Evolutionary conservation across 2,888 invertebrate species (phyloP).

Genomic region (Lydus trimaculatus): DNA sequence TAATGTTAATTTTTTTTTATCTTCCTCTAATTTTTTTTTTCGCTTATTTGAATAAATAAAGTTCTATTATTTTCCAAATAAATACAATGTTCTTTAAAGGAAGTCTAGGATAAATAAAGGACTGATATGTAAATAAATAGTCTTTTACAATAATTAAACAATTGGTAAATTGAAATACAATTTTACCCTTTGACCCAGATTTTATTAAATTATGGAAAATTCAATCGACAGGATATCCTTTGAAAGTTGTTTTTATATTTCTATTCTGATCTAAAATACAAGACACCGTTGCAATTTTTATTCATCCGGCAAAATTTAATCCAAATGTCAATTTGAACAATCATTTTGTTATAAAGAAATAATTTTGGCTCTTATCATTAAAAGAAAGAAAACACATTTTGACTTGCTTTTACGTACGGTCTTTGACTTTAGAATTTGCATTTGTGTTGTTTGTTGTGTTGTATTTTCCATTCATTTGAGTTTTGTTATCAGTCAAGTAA

Average conservation of each 20-base stretch:
- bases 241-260: not conserved
- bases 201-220: not conserved
- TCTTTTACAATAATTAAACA: not conserved
- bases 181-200: not conserved
- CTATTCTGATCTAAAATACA: not conserved
- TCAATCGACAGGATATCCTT: not conserved
- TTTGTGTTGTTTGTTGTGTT: not conserved
- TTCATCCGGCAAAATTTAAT: not conserved
- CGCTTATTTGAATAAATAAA: not conserved
- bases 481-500: not conserved
- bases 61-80: not conserved
- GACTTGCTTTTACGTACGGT: not conserved
- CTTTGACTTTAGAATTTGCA: not conserved
- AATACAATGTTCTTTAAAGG: not conserved
- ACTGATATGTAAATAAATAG: not conserved
- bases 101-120: slow-evolving; percentile 3
- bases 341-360: not conserved
- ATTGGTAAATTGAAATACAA: not conserved
- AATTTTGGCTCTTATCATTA: not conserved
- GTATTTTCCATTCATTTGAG: too few relatives aligned
- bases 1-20: slow-evolving; percentile 1
- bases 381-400: not conserved
- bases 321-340: not conserved
- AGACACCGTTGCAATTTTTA: not conserved
- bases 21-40: not conserved